These are phyloP conservation scores for Anthonomus grandis DNA, from an alignment of 1,140 invertebrate genomes.

Conservation along the genomic window DNA sequence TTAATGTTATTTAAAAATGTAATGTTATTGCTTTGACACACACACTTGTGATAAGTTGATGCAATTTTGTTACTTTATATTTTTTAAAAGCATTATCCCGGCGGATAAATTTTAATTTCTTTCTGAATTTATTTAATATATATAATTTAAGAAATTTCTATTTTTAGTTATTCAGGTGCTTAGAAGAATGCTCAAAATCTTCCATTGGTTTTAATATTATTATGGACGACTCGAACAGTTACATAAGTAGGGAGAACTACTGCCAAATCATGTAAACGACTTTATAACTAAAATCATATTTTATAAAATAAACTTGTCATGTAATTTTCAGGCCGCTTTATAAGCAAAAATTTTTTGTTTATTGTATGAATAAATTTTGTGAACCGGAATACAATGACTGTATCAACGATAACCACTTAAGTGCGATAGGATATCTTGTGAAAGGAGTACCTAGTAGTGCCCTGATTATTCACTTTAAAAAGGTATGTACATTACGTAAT, in stretches of 20 bases:
- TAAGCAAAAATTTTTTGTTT: slow-evolving; percentile 39
- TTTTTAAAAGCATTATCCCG: too few relatives aligned
- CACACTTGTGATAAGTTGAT: too few relatives aligned
- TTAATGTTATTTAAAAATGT: too few relatives aligned
- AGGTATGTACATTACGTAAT: slow-evolving; percentile 48
- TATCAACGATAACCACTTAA: slow-evolving; percentile 57
- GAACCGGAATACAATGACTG: slow-evolving; percentile 46
- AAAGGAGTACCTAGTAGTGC: slow-evolving; percentile 59
- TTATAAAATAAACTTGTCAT: background rate
- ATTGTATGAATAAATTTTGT: slow-evolving; percentile 29
- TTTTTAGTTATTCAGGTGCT: too few relatives aligned
- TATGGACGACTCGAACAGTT: slow-evolving; percentile 48
- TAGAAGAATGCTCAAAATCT: slow-evolving; percentile 33
- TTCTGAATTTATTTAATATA: too few relatives aligned
- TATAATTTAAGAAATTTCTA: too few relatives aligned
- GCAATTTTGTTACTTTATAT: too few relatives aligned
- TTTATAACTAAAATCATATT: slow-evolving; percentile 26
- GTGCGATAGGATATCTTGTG: slow-evolving; percentile 62
- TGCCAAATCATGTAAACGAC: slow-evolving; percentile 47
- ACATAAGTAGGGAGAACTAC: slow-evolving; percentile 46
- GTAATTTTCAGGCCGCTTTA: slow-evolving; percentile 42
- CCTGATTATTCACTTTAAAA: slow-evolving; percentile 59
- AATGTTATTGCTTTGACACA: too few relatives aligned
- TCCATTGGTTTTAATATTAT: slow-evolving; percentile 50
- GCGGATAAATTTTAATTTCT: too few relatives aligned